These are phyloP conservation scores for Elysia chlorotica DNA, from an alignment of 1,140 invertebrate genomes.

Conservation along the genomic window DNA sequence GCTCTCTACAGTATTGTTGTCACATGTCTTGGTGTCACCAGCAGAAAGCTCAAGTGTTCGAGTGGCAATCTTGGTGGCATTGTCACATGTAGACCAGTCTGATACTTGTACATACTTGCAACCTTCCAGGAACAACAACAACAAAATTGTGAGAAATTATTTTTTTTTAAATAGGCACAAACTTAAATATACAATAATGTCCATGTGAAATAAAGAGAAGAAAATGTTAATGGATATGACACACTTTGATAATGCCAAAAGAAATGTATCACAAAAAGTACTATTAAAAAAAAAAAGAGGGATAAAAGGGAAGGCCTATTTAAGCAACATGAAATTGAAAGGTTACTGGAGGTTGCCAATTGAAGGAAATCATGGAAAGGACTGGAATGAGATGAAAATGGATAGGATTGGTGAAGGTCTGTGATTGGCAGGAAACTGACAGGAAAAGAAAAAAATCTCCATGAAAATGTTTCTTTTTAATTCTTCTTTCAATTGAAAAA, in stretches of 20 bases:
- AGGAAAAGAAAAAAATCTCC: too few species aligned
- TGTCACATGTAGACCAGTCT: background rate
- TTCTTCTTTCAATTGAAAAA: background rate
- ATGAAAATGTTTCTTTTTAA: background rate
- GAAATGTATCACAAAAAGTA: background rate
- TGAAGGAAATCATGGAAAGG: too few species aligned
- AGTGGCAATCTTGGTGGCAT: background rate
- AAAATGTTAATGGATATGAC: background rate
- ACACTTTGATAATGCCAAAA: background rate
- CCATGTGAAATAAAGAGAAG: too few species aligned
- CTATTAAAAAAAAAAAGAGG: background rate
- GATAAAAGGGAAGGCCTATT: too few species aligned
- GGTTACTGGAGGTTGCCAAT: too few species aligned
- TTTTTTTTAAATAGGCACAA: background rate
- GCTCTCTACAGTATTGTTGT: background rate
- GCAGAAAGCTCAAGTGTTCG: background rate
- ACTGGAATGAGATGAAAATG: too few species aligned
- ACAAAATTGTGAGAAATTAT: background rate
- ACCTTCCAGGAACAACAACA: background rate
- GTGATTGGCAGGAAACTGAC: too few species aligned
- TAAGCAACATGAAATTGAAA: too few species aligned
- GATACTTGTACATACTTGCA: background rate
- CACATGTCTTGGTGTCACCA: background rate
- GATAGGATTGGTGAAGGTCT: too few species aligned
- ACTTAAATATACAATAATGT: too few species aligned